Percentiles rank a stretch among this genome's conserved stretches.
phyloP scores from a whole-genome alignment of 2,888 invertebrate species.

The Amphiduros pacificus region DNA sequence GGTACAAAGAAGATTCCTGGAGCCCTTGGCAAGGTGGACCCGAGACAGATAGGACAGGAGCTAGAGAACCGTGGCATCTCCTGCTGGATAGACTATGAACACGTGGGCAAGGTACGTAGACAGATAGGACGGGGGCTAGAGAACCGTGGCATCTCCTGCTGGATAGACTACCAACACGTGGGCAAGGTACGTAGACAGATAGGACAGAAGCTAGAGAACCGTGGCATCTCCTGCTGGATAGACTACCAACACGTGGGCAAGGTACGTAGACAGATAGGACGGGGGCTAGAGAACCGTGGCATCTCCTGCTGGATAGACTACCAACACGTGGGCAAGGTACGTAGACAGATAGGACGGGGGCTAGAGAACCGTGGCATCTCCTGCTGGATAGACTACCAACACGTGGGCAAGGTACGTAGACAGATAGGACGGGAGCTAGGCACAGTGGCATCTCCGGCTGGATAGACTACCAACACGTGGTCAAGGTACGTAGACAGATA shows the following conservation, averaged over 20 bases:
- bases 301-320: slow-evolving; percentile 55
- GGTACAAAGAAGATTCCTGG: slow-evolving; percentile 24
- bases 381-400: slow-evolving; percentile 56
- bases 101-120: slow-evolving; percentile 22
- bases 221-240: slow-evolving; percentile 53
- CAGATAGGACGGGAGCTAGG: too few relatives aligned
- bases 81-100: slow-evolving; percentile 56
- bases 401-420: slow-evolving; percentile 25
- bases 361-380: slow-evolving; percentile 45
- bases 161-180: slow-evolving; percentile 51
- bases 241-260: slow-evolving; percentile 43
- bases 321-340: slow-evolving; percentile 33
- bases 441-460: too few relatives aligned
- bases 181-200: slow-evolving; percentile 20
- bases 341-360: too few relatives aligned
- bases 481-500: too few relatives aligned
- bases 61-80: slow-evolving; percentile 44
- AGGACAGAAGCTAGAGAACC: slow-evolving; percentile 40
- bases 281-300: slow-evolving; percentile 43
- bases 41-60: slow-evolving; percentile 46
- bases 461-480: too few relatives aligned
- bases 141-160: slow-evolving; percentile 45
- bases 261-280: slow-evolving; percentile 16
- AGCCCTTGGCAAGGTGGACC: slow-evolving; percentile 50
- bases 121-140: slow-evolving; percentile 43